phyloP scores from a whole-genome alignment of 2,113 vertebrate genomes.

The Acinonyx jubatus region DNA sequence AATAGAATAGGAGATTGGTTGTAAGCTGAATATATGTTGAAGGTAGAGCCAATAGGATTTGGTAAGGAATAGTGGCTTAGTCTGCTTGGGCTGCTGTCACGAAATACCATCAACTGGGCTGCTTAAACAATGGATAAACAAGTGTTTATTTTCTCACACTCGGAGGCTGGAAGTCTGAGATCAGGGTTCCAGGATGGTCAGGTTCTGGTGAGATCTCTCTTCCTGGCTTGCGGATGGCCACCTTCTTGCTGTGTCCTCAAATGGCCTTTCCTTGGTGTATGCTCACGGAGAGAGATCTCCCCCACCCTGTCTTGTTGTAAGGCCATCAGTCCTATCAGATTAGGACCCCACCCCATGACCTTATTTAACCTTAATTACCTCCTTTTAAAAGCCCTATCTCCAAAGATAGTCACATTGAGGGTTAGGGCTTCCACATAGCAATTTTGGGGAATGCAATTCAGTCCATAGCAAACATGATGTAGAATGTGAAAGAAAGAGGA shows the following conservation, averaged over 20 bases:
- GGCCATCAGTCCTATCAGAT: not conserved
- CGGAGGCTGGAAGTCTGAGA: not conserved
- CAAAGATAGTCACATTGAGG: not conserved
- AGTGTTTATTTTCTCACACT: not conserved
- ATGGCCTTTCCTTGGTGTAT: not conserved
- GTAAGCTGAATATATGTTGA: not conserved
- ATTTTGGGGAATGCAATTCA: not conserved
- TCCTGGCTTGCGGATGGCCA: not conserved
- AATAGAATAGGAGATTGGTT: not conserved
- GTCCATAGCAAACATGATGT: not conserved
- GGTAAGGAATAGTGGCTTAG: not conserved
- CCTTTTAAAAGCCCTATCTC: not conserved
- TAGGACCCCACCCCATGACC: not conserved
- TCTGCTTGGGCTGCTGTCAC: not conserved
- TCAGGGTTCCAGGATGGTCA: not conserved
- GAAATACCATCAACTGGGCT: not conserved
- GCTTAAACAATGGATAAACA: not conserved
- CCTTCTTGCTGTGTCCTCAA: not conserved
- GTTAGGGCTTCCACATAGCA: not conserved
- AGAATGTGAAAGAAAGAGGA: not conserved
- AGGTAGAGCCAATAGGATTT: not conserved
- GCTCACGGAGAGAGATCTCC: not conserved
- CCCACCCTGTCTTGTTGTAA: not conserved
- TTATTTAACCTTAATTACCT: not conserved
- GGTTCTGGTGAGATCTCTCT: not conserved